Conservation (phyloP, 2,888 invertebrate species). For the Thysanoteuthis rhombus region DNA sequence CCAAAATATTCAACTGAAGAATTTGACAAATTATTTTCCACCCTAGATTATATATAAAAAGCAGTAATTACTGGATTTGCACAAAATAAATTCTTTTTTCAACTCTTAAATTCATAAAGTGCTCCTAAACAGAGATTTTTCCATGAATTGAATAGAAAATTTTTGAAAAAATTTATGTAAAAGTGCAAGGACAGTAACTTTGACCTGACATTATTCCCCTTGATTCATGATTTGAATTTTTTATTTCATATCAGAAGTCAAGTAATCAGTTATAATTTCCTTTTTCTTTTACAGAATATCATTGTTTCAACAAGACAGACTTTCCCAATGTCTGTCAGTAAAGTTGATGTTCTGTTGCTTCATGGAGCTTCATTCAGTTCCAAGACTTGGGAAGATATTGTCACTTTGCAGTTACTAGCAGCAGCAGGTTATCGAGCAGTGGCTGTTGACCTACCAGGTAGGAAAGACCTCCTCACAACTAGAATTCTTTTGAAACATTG, state of each 20-base stretch:
- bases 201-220: too few relatives aligned
- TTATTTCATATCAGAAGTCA: too few relatives aligned
- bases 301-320: constrained; percentile 44
- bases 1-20: too few relatives aligned
- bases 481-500: too few relatives aligned
- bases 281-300: constrained; percentile 42
- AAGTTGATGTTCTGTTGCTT: constrained; percentile 65
- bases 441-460: constrained; percentile 71
- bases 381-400: constrained; percentile 68
- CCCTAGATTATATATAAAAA: neutral
- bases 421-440: constrained; percentile 67
- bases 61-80: neutral
- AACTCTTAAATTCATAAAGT: too few relatives aligned
- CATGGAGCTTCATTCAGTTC: constrained; percentile 70
- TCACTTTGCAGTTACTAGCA: constrained; percentile 66
- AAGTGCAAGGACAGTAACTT: too few relatives aligned
- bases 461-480: neutral
- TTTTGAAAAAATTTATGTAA: too few relatives aligned
- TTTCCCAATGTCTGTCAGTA: constrained; percentile 36
- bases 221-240: too few relatives aligned
- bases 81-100: neutral
- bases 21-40: too few relatives aligned
- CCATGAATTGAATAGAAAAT: too few relatives aligned
- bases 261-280: neutral
- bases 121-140: too few relatives aligned